Evolutionary conservation across 2,113 vertebrate species (phyloP), one percentile per base, ranked within the genome.

Genomic region (Melanostigma gelatinosum): DNA sequence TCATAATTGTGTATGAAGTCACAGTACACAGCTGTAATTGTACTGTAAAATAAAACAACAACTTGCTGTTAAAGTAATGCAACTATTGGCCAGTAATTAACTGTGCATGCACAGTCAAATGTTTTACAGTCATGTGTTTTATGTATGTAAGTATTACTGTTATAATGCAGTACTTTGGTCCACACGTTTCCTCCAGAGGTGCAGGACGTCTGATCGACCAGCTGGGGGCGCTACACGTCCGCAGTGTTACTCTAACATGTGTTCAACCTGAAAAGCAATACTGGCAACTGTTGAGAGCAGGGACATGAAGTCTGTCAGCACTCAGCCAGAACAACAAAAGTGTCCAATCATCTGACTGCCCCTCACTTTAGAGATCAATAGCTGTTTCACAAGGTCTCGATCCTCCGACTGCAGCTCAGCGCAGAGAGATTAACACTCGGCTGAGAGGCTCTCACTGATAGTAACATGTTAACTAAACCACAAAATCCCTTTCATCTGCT

Each of bases 221-320:
- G 57, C 32, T 54, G 92, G 12, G 52, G 88, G 75, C 85, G 83
- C 79, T 61, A 29, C 69, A 22, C 0, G 34, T 81, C 66, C 64
- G 84, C 20, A 36, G 32, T 71, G 74, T 38, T 27, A 27, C 13
- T 13, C 8, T 29, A 11, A 27, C 12, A 10, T 9, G 18, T 6
- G 13, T 57, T 71, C 66, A 86, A 67, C 69, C 72, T 85, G 46
- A 64, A 85, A 57, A 87, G 86, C 80, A 86, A 88, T 67, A 52
- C 80, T 77, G 84, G 82, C 84, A 85, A 84, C 83, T 88, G 84
- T 83, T 85, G 18, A 5, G 12, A 15, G 72, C 60, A 77, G 55
- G 57, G 82, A 55, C 48, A 85, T 64, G 77, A 85, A 90, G 4
- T 86, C 80, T 83, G 78, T 79, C 72, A 82, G 72, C 77, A 66